Base-by-base conservation (phyloP, 2,113 vertebrate species). In the Neolamprologus hecqui region DNA sequence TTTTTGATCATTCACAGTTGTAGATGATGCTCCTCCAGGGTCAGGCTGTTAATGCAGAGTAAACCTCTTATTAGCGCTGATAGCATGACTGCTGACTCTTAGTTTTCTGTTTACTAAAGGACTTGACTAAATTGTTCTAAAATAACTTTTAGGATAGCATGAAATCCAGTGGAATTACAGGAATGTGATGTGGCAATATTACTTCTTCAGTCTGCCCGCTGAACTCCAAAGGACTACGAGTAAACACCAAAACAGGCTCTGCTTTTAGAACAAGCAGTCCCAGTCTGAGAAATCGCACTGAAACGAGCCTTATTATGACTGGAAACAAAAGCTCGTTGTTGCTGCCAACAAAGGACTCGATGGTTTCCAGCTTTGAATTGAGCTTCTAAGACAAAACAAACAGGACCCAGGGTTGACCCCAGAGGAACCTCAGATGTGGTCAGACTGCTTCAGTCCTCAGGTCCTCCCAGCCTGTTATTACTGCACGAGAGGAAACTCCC, bases 401-500 rank as follows among this genome's bases (percentile, higher is more conserved):
- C 85, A 84, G 82, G 79, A 83, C 89, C 79, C 26, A 40, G 31
- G 26, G 49, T 19, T 68, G 89, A 91, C 79, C 90, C 84, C 40
- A 73, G 88, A 88, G 87, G 87, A 81, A 81, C 87, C 77, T 93
- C 86, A 77, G 73, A 88, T 91, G 90, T 90, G 89, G 91, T 12
- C 2, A 35, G 37, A 79, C 33, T 12, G 26, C 77, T 65, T 33
- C 19, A 15, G 79, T 49, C 63, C 21, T 79, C 83, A 13, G 65
- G 54, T 40, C n/a, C 53, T 42, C 73, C 47, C 45, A 68, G 86
- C 19, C 86, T 93, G 86, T 90, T 82, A 89, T 94, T 91, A 84
- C 60, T 42, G 63, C 54, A n/a, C 5, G 9, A 77, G 63, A 89
- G 84, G 82, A 86, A 88, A 88, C 82, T 92, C 90, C 84, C 86